These are phyloP conservation scores for Poecile montanus DNA, from an alignment of 2,797 vertebrate species.

Conservation along the genomic window DNA sequence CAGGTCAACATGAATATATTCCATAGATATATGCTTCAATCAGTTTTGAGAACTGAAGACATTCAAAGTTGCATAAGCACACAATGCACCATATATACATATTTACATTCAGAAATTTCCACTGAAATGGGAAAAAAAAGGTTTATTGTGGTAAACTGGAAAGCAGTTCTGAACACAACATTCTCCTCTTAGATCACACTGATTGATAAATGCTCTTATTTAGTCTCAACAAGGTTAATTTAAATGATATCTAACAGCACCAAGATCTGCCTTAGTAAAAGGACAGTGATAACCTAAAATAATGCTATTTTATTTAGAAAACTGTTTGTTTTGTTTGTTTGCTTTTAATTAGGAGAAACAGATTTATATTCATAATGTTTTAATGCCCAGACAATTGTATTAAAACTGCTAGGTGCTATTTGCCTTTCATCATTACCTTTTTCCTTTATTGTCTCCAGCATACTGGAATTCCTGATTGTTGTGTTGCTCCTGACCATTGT, in stretches of 20 bases:
- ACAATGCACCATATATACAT: not conserved
- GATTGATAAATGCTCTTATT: slow-evolving; percentile 18
- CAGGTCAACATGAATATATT: not conserved
- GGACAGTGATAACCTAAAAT: not conserved
- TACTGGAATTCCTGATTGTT: not conserved
- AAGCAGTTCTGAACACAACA: not conserved
- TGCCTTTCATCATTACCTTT: not conserved
- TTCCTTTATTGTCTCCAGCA: not conserved
- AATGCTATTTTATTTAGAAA: not conserved
- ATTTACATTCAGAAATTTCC: not conserved
- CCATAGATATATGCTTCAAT: not conserved
- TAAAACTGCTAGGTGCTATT: not conserved
- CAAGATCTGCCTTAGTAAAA: not conserved
- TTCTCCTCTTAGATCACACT: not conserved
- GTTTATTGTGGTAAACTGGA: not conserved
- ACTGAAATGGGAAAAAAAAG: not conserved
- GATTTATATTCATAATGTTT: not conserved
- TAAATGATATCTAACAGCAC: not conserved
- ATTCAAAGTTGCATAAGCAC: not conserved
- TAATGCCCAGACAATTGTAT: not conserved
- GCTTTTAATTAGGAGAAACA: not conserved
- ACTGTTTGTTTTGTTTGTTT: not conserved
- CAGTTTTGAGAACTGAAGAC: not conserved
- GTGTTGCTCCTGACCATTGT: not conserved
- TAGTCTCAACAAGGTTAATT: slow-evolving; percentile 33